phyloP scores from a whole-genome alignment of 2,797 vertebrate species.

The Tarsius wallacei region DNA sequence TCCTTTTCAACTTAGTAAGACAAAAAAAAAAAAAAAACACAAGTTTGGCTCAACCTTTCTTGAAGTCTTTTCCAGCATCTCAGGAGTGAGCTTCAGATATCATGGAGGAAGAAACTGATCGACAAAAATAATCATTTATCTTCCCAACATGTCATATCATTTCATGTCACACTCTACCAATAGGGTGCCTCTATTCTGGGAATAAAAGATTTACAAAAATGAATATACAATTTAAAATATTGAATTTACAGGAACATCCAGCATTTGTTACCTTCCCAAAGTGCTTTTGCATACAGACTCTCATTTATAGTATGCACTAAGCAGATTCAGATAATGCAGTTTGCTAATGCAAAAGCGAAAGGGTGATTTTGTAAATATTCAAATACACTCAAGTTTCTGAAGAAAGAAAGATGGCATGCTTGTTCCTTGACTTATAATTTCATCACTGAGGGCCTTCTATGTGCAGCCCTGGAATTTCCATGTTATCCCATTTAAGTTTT shows the following conservation, averaged over 20 bases:
- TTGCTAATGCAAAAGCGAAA: constrained; percentile 66
- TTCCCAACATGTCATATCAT: constrained; percentile 56
- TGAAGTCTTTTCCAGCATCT: neutral
- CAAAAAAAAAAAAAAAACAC: neutral
- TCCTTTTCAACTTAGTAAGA: neutral
- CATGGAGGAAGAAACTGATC: neutral
- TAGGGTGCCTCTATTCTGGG: constrained; percentile 73
- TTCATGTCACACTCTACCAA: constrained; percentile 62
- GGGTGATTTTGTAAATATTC: constrained; percentile 80
- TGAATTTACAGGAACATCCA: constrained; percentile 83
- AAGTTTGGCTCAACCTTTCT: neutral
- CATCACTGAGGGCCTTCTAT: neutral
- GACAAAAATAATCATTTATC: constrained; percentile 64
- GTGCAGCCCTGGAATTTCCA: neutral
- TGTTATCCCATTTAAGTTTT: constrained; percentile 61
- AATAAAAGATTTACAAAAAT: constrained; percentile 81
- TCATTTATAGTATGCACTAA: constrained; percentile 68
- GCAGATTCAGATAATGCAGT: constrained; percentile 78
- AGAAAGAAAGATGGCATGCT: constrained; percentile 28
- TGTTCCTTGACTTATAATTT: constrained; percentile 29
- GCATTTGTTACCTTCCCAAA: constrained; percentile 81
- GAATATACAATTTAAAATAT: constrained; percentile 80
- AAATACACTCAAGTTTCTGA: constrained; percentile 70
- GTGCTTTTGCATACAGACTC: constrained; percentile 73
- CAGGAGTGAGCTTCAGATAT: neutral